These are phyloP conservation scores for Machimus atricapillus DNA, from an alignment of 2,888 invertebrate genomes.

Conservation along the genomic window DNA sequence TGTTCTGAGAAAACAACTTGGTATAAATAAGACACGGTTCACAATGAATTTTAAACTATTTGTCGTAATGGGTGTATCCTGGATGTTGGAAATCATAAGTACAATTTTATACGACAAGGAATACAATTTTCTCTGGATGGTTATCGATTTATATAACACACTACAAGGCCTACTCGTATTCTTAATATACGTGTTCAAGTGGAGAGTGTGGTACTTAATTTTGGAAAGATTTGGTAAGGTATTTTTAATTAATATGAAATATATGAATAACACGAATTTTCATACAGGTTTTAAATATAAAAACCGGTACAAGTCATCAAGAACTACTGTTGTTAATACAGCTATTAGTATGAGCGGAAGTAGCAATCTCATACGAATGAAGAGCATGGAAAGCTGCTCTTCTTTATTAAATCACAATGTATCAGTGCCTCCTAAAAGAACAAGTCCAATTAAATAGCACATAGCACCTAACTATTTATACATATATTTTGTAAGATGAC, in stretches of 20 bases:
- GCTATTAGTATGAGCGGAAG: neutral
- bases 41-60: constrained; percentile 76
- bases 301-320: neutral
- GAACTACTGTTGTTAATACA: neutral
- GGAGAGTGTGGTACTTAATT: constrained; percentile 69
- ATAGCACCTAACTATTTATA: neutral
- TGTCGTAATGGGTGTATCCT: constrained; percentile 80
- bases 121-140: constrained; percentile 63
- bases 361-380: constrained; percentile 51
- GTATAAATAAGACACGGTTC: constrained; percentile 74
- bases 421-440: neutral
- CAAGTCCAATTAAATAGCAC: neutral
- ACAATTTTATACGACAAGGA: constrained; percentile 64
- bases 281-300: constrained; percentile 16
- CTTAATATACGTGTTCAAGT: constrained; percentile 74
- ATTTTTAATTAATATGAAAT: constrained; percentile 3
- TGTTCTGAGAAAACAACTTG: constrained; percentile 68
- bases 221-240: constrained; percentile 66
- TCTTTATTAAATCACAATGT: constrained; percentile 49
- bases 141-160: constrained; percentile 72
- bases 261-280: constrained; percentile 42
- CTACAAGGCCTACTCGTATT: constrained; percentile 79
- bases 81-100: constrained; percentile 73
- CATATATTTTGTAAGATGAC: neutral
- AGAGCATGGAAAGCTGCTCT: constrained; percentile 50